phyloP scores from a whole-genome alignment of 2,888 invertebrate genomes.

The Unio pictorum region DNA sequence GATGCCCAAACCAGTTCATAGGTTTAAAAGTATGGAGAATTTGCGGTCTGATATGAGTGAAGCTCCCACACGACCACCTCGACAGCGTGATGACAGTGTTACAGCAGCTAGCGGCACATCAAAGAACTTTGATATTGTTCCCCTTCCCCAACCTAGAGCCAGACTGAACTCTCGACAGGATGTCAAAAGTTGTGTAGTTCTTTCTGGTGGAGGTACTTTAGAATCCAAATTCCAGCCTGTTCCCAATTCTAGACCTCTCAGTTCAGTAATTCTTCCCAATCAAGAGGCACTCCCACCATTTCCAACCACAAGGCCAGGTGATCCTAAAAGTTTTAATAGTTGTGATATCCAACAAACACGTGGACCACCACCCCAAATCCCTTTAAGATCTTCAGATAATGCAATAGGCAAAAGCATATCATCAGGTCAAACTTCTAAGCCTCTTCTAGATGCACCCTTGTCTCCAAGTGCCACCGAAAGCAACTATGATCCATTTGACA shows the following conservation, averaged over 20 bases:
- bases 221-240: background rate
- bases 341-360: background rate
- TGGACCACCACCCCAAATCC: constrained; percentile 28
- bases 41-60: constrained; percentile 12
- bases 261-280: background rate
- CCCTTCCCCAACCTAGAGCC: constrained; percentile 18
- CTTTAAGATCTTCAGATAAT: constrained; percentile 16
- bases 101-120: constrained; percentile 19
- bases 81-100: constrained; percentile 1
- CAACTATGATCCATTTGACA: constrained; percentile 49
- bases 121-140: constrained; percentile 10
- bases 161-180: constrained; percentile 48
- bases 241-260: background rate
- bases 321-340: background rate
- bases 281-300: background rate
- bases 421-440: constrained; percentile 22
- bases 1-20: constrained; percentile 36
- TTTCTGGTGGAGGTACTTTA: constrained; percentile 1
- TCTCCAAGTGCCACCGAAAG: constrained; percentile 20
- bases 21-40: constrained; percentile 45
- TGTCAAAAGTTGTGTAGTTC: constrained; percentile 41
- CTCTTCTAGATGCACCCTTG: constrained; percentile 39
- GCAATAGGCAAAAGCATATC: constrained; percentile 19
- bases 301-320: constrained; percentile 1
- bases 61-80: constrained; percentile 6